Evolutionary conservation across 2,113 vertebrate genomes (phyloP).

Genomic region (Rhinolophus sinicus): DNA sequence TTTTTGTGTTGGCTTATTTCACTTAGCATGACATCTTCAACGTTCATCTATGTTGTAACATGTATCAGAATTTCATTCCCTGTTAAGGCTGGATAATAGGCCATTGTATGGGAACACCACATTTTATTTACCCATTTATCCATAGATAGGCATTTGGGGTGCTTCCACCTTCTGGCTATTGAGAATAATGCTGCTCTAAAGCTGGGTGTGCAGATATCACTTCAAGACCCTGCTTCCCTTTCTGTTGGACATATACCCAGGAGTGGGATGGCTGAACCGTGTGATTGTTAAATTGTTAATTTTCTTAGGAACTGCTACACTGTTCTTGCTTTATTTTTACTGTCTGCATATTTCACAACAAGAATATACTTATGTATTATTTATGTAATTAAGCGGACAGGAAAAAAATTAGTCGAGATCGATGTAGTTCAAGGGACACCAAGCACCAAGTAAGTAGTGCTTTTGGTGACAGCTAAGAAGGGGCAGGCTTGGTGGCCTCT

Average conservation of each 20-base stretch:
- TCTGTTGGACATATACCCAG: not conserved
- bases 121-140: not conserved
- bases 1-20: not conserved
- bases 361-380: not conserved
- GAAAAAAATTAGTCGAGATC: not conserved
- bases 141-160: not conserved
- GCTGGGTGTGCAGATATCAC: not conserved
- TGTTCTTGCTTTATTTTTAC: not conserved
- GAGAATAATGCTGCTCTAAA: not conserved
- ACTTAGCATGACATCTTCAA: not conserved
- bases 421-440: not conserved
- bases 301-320: not conserved
- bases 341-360: not conserved
- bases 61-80: not conserved
- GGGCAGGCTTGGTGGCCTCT: not conserved
- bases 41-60: not conserved
- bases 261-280: not conserved
- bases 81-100: conserved; percentile 17
- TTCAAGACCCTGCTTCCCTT: not conserved
- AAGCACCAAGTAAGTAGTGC: not conserved
- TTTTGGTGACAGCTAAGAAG: not conserved
- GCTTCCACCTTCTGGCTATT: not conserved
- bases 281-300: not conserved
- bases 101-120: not conserved
- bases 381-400: conserved; percentile 28